These are phyloP conservation scores for Acipenser oxyrinchus DNA, from an alignment of 2,797 vertebrate species.

Conservation along the genomic window DNA sequence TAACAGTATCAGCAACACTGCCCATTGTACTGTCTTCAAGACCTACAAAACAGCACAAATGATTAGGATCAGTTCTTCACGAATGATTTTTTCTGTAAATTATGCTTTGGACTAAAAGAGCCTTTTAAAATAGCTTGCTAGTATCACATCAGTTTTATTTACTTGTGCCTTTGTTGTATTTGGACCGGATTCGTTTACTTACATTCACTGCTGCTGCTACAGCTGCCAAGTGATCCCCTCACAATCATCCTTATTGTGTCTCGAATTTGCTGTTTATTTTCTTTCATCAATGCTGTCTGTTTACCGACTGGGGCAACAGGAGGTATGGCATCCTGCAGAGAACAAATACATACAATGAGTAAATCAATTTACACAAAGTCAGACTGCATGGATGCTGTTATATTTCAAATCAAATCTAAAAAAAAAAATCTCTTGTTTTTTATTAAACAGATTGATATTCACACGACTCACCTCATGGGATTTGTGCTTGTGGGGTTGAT, in stretches of 20 bases:
- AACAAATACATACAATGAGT: slow-evolving; percentile 22
- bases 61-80: too few relatives aligned
- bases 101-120: too few relatives aligned
- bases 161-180: too few relatives aligned
- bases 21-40: slow-evolving; percentile 89
- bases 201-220: slow-evolving; percentile 97
- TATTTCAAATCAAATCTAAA: background rate
- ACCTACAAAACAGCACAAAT: slow-evolving; percentile 49
- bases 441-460: background rate
- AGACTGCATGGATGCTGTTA: slow-evolving; percentile 1
- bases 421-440: too few relatives aligned
- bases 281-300: slow-evolving; percentile 61
- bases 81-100: too few relatives aligned
- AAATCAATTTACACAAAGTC: slow-evolving; percentile 22
- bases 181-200: slow-evolving; percentile 40
- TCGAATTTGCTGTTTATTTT: slow-evolving; percentile 67
- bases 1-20: slow-evolving; percentile 83
- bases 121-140: background rate
- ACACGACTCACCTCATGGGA: slow-evolving; percentile 67
- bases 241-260: slow-evolving; percentile 96
- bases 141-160: too few relatives aligned
- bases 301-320: slow-evolving; percentile 62
- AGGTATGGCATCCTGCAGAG: slow-evolving; percentile 62
- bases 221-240: slow-evolving; percentile 92
- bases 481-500: slow-evolving; percentile 67